phyloP scores from a whole-genome alignment of 2,113 vertebrate species.

The Elaphurus davidianus region DNA sequence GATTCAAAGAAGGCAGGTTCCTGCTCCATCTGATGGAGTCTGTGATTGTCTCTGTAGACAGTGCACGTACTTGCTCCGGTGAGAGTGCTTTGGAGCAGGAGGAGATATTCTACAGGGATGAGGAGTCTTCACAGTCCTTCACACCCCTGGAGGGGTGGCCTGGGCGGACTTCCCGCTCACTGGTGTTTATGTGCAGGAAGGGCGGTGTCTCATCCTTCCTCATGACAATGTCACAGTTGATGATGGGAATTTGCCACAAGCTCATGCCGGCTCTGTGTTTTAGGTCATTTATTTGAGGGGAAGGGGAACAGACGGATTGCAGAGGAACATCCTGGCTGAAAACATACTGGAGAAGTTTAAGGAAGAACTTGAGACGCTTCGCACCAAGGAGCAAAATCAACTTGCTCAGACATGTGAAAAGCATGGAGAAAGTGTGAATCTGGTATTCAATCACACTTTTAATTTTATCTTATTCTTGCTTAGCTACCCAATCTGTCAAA shows the following conservation, averaged over 20 bases:
- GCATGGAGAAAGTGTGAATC: constrained; percentile 49
- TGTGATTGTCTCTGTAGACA: not conserved
- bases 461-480: not conserved
- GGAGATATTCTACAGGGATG: not conserved
- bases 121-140: not conserved
- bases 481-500: not conserved
- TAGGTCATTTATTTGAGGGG: constrained; percentile 53
- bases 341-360: constrained; percentile 58
- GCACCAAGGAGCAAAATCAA: constrained; percentile 5
- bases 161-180: not conserved
- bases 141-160: not conserved
- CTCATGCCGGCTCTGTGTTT: not conserved
- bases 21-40: not conserved
- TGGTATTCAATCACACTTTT: constrained; percentile 14
- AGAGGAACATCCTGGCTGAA: constrained; percentile 66
- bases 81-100: not conserved
- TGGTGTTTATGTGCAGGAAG: not conserved
- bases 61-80: not conserved
- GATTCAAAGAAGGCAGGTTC: not conserved
- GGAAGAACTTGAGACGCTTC: constrained; percentile 32
- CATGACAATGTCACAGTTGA: not conserved
- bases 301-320: constrained; percentile 32
- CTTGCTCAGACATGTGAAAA: constrained; percentile 45
- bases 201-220: not conserved
- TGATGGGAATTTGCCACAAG: not conserved